phyloP scores from a whole-genome alignment of 2,113 vertebrate genomes.

The Empidonax alnorum region DNA sequence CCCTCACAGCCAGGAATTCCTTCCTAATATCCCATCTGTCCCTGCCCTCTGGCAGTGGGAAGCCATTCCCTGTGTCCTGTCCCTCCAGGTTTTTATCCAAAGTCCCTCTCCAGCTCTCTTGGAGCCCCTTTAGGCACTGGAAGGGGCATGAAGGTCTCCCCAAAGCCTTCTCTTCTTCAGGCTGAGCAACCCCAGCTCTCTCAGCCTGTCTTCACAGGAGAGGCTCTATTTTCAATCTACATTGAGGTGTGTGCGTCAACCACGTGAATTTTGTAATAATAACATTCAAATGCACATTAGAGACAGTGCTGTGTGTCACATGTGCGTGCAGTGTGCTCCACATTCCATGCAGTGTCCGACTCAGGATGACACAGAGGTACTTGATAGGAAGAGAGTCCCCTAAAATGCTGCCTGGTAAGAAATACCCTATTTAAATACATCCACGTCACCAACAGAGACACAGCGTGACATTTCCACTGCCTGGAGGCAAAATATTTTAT shows the following conservation, averaged over 20 bases:
- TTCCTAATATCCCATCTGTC: neutral
- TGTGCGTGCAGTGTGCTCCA: neutral
- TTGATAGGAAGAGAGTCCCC: neutral
- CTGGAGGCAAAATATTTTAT: conserved; percentile 40
- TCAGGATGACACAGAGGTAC: neutral
- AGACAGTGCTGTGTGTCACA: neutral
- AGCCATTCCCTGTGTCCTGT: neutral
- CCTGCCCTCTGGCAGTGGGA: neutral
- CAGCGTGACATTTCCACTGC: neutral
- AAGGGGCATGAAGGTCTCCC: neutral
- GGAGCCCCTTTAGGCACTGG: neutral
- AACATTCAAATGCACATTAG: neutral
- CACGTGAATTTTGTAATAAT: neutral
- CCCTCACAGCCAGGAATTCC: neutral
- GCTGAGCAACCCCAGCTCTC: neutral
- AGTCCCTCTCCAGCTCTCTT: neutral
- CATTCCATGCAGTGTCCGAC: neutral
- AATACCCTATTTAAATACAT: neutral
- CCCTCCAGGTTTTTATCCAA: neutral
- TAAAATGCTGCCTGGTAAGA: neutral
- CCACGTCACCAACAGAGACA: neutral
- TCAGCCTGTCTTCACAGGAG: neutral
- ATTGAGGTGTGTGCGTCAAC: neutral
- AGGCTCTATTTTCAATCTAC: neutral
- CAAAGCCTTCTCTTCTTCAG: neutral